These are phyloP conservation scores for Phaenicophaeus curvirostris DNA, from an alignment of 2,797 vertebrate species.

Conservation along the genomic window DNA sequence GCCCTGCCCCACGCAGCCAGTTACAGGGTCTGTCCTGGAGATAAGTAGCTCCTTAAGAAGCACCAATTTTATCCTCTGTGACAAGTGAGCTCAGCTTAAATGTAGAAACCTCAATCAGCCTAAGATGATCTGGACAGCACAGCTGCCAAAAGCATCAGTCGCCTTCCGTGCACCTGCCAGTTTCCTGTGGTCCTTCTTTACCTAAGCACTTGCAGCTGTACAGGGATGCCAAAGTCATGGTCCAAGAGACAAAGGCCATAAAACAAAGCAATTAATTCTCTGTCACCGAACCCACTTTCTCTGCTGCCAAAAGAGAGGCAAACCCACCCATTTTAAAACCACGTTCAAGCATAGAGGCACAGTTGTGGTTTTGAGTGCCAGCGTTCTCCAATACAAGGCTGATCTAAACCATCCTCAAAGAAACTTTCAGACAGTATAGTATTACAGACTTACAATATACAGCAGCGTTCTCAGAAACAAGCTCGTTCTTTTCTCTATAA, in stretches of 20 bases:
- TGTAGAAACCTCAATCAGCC: background rate
- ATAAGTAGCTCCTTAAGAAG: background rate
- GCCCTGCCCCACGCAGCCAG: background rate
- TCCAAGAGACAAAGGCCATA: background rate
- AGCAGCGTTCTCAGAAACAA: background rate
- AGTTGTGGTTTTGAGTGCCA: background rate
- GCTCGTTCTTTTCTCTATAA: background rate
- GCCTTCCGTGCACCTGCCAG: background rate
- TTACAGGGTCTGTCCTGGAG: background rate
- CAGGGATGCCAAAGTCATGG: background rate
- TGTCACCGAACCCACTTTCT: background rate
- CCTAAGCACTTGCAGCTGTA: background rate
- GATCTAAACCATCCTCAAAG: background rate
- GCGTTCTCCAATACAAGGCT: fast-evolving
- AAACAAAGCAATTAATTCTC: background rate
- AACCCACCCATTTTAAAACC: background rate
- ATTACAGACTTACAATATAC: background rate
- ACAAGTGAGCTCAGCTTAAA: fast-evolving
- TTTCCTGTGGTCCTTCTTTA: background rate
- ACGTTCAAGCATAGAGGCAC: background rate
- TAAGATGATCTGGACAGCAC: too few relatives aligned
- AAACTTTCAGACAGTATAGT: background rate
- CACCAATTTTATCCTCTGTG: background rate
- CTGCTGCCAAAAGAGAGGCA: background rate
- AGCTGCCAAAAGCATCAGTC: background rate